phyloP scores from a whole-genome alignment of 2,888 invertebrate species.

The Limnephilus rhombicus region DNA sequence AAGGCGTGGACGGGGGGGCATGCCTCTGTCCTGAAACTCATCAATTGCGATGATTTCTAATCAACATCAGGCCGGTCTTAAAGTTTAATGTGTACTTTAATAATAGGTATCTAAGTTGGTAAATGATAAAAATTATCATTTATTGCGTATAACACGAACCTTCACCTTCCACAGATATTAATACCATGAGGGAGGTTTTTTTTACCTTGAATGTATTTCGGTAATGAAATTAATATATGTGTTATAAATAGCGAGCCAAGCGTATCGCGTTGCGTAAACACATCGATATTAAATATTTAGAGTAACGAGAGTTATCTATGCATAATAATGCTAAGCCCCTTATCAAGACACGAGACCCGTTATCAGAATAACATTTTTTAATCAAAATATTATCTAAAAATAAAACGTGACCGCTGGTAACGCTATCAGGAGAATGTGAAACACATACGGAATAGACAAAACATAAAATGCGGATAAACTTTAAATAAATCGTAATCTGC shows the following conservation, averaged over 20 bases:
- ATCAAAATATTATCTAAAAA: background rate
- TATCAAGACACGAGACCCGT: slow-evolving; percentile 7
- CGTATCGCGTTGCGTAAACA: background rate
- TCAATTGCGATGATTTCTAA: no score
- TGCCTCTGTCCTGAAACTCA: no score
- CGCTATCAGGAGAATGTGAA: background rate
- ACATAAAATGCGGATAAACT: background rate
- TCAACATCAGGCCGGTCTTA: no score
- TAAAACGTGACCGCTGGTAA: slow-evolving; percentile 6
- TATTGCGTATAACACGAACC: background rate
- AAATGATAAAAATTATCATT: background rate
- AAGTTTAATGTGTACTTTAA: no score
- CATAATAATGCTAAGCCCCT: background rate
- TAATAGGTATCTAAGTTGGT: background rate
- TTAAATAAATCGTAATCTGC: no score
- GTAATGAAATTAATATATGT: background rate
- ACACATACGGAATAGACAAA: background rate
- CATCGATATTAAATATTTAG: background rate
- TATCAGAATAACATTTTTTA: background rate
- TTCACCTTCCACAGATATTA: background rate
- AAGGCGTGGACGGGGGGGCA: no score
- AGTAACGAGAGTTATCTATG: background rate
- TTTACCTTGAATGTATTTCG: background rate
- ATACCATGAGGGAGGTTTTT: background rate
- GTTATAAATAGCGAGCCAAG: background rate